A percentile compares a stretch with the other conserved stretches of the same genome.
Conservation (phyloP, 2,797 vertebrate species). For the Tamandua tetradactyla region DNA sequence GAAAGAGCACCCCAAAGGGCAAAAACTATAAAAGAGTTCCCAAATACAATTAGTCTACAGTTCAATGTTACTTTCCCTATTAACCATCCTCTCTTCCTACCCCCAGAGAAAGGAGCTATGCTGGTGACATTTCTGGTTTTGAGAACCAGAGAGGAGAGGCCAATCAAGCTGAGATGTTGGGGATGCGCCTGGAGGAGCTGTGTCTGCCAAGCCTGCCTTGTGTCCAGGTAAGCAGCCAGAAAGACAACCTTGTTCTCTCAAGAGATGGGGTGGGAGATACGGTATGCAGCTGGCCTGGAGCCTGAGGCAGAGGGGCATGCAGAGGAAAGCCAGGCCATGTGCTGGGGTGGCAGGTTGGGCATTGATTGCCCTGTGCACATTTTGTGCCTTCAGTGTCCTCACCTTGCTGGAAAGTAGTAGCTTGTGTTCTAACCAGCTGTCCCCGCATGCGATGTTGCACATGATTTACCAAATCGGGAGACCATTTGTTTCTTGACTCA, state of each 20-base stretch:
- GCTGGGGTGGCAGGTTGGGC: conserved; percentile 33
- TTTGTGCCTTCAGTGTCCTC: conserved; percentile 36
- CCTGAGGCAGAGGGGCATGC: not conserved
- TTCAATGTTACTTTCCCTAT: not conserved
- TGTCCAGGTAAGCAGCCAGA: conserved; percentile 5
- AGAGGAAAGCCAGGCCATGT: not conserved
- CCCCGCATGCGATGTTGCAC: conserved; percentile 25
- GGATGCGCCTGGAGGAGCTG: not conserved
- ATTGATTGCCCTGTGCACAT: not conserved
- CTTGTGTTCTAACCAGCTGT: conserved; percentile 54
- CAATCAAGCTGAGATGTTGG: not conserved
- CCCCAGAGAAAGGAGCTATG: not conserved
- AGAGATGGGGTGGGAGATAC: not conserved
- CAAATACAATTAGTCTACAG: not conserved
- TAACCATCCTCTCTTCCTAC: not conserved
- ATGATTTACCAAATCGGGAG: conserved; percentile 57
- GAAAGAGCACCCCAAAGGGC: not conserved
- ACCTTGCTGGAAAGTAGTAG: conserved; percentile 49
- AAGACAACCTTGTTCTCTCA: conserved; percentile 38
- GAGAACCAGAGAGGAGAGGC: not conserved
- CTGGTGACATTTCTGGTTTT: conserved; percentile 9
- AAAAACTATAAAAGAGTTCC: not conserved
- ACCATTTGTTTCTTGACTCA: conserved; percentile 53
- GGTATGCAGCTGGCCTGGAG: not conserved
- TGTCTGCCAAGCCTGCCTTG: conserved; percentile 10